Base-by-base conservation (phyloP, 2,888 invertebrate species). In the Laspeyria flexula region DNA sequence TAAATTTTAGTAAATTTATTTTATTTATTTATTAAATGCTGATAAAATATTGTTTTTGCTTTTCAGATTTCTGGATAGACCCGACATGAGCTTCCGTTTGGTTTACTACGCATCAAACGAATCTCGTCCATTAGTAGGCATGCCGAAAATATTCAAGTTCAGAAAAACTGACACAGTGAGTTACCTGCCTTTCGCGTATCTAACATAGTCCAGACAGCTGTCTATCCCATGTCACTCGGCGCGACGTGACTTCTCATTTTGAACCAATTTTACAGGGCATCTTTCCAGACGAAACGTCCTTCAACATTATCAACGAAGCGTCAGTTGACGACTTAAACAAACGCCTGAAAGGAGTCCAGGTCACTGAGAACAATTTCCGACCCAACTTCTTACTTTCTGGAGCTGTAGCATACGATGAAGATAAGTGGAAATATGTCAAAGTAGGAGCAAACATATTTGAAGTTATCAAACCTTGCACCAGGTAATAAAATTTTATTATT, bases 381-480 rank as follows among this genome's bases (percentile, higher is more conserved):
- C 94, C 95, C 0, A 96, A 96, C 80, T 95, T 96, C 66, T 88
- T 96, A 4, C 81, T 96, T 1, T 88, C 93, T 47, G 94, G 94
- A 0, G 89, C 93, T 1, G 68, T 83, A 37, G 81, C 95, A 0
- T 95, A 93, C 67, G 95, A 93, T 1, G 96, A 96, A 80, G 96
- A 96, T 68, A 80, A 87, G 4, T 96, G 96, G 96, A 93, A 94
- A 45, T 96, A 94, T 88, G 78, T 96, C 3, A 95, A 94, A 77
- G 95, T 96, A 44, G 95, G 96, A 4, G 86, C 93, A 3, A 93
- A 93, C 9, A 69, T 94, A 39, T 95, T 96, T 71, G 93, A 94
- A 74, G 92, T 94, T 53, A 83, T 95, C 13, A 95, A 94, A 74
- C 94, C 31, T 7, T 31, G 31, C 31, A 31, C 31, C 0, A 31